Base-by-base conservation (phyloP, 2,113 vertebrate genomes). In the Etia nguti region DNA sequence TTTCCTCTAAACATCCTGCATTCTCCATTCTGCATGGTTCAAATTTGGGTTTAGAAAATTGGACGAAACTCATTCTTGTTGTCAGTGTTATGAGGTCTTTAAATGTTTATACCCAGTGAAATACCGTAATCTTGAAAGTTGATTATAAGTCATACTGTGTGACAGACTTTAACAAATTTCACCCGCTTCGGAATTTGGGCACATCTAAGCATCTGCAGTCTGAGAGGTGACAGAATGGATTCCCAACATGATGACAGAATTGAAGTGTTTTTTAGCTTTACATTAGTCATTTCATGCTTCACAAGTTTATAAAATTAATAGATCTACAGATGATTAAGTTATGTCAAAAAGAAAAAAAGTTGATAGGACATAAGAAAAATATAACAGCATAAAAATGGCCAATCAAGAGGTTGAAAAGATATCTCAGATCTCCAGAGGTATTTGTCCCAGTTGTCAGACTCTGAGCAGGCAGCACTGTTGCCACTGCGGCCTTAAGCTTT, bases 401-500 rank as follows among this genome's bases (percentile, higher is more conserved):
- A 54, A 41, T 62, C 31, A 54, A 70, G 22, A 54, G 24, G 62
- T 54, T 4, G 2, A 48, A 29, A 11, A 31, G 18, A 22, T 46
- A 38, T 56, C 16, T 60, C 24, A 62, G 57, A 54, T 36, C 65
- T 84, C 56, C 70, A 43, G 36, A 82, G 81, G 18, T 50, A 55
- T 84, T 85, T 75, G 41, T 65, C 65, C 60, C 75, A 81, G 80
- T 68, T 87, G 80, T 86, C 82, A 82, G 57, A 81, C n/a, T 48
- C 10, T 82, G 59, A 48, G 38, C 80, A 48, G 20, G 50, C 57
- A 41, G 68, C 68, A 24, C 31, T 16, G 10, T 81, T 86, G 70
- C 62, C 86, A 43, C 59, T 13, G 18, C 68, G 81, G 83, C 90
- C 86, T 46, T 82, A 34, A 73, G 91, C 82, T 65, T 81, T 85